Percentiles rank a stretch among this genome's conserved stretches.
These are phyloP conservation scores for Drosophila insularis DNA, from an alignment of 1,140 invertebrate genomes.

Conservation along the genomic window DNA sequence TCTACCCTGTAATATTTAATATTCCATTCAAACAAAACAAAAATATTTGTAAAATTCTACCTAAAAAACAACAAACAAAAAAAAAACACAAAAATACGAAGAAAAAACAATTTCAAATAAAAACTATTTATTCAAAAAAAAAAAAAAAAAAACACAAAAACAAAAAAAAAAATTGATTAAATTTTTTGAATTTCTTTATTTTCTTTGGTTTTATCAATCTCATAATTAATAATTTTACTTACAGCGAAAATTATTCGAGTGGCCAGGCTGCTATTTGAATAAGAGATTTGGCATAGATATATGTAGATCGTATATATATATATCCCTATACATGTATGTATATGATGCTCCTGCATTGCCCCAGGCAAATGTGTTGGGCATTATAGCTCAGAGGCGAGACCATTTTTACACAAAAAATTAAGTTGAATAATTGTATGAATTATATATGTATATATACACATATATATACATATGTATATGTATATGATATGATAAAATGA, in stretches of 20 bases:
- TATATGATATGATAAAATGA: slow-evolving; percentile 32
- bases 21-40: slow-evolving; percentile 62
- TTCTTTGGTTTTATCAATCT: slow-evolving; percentile 22
- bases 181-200: slow-evolving; percentile 37
- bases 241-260: slow-evolving; percentile 44
- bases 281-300: slow-evolving; percentile 16
- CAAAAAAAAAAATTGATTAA: not conserved
- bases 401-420: slow-evolving; percentile 39
- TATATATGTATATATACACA: not conserved
- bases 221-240: slow-evolving; percentile 40
- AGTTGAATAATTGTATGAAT: slow-evolving; percentile 69
- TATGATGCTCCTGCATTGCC: slow-evolving; percentile 21
- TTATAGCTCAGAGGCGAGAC: slow-evolving; percentile 15
- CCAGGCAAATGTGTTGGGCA: slow-evolving; percentile 1
- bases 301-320: not conserved
- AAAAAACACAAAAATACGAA: slow-evolving; percentile 50
- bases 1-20: slow-evolving; percentile 71
- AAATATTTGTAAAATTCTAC: slow-evolving; percentile 76
- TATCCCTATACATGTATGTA: not conserved
- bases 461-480: slow-evolving; percentile 1
- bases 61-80: slow-evolving; percentile 45
- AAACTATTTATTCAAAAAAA: slow-evolving; percentile 81
- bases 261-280: slow-evolving; percentile 27
- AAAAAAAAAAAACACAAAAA: slow-evolving; percentile 37
- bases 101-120: slow-evolving; percentile 73